These are phyloP conservation scores for Cyanistes caeruleus DNA, from an alignment of 2,113 vertebrate genomes.

Conservation along the genomic window DNA sequence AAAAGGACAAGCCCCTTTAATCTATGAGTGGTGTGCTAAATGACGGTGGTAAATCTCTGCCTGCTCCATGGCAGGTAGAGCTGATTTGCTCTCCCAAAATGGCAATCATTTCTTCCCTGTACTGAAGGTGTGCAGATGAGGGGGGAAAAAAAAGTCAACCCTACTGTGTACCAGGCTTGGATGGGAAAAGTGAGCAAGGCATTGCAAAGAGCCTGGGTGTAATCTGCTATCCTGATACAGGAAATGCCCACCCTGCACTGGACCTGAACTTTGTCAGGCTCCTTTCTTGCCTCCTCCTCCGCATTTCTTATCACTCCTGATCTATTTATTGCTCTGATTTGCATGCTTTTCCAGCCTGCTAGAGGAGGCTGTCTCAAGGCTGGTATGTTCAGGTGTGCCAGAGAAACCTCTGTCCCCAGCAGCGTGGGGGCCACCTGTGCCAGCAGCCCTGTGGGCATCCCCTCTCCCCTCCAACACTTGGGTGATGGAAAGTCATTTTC, in stretches of 20 bases:
- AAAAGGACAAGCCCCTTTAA: slow-evolving; percentile 62
- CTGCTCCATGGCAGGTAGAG: background rate
- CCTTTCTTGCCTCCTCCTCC: background rate
- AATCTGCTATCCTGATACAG: background rate
- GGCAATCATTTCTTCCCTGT: background rate
- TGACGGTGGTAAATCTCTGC: slow-evolving; percentile 35
- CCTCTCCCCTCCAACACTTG: background rate
- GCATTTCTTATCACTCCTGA: background rate
- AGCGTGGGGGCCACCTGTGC: background rate
- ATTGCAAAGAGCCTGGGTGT: background rate
- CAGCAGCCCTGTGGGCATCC: background rate
- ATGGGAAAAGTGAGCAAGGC: background rate
- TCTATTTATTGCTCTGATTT: slow-evolving; percentile 6
- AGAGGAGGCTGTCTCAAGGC: background rate
- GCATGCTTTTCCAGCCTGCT: background rate
- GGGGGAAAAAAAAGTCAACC: rapidly evolving
- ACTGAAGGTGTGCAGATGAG: background rate
- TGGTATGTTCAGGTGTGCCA: background rate
- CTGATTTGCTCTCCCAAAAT: slow-evolving; percentile 19
- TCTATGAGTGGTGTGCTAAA: slow-evolving; percentile 40
- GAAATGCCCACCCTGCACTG: background rate
- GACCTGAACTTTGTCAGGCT: background rate
- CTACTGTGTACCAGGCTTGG: background rate
- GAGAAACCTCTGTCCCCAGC: background rate
- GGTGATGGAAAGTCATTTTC: background rate